Evolutionary conservation across 37 sponge, comb jelly and placozoan species (phyloP).

Genomic region (Chondrosia reniformis): DNA sequence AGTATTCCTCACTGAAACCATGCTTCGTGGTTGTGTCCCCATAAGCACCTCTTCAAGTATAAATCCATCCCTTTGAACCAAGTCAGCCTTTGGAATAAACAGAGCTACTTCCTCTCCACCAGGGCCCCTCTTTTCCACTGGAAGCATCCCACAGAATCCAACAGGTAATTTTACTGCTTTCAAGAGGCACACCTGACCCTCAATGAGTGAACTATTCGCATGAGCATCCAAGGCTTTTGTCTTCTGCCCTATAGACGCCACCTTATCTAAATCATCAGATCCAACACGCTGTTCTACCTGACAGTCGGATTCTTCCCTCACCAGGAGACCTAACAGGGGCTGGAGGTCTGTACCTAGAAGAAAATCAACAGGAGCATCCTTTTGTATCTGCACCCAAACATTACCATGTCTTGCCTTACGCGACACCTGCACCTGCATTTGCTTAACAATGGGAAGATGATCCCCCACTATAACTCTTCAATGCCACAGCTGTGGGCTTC

Average conservation of each 20-base stretch:
- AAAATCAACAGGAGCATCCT: constrained; percentile 31
- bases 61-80: background rate
- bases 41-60: background rate
- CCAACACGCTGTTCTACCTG: background rate
- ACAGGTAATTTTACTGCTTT: too few relatives aligned
- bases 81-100: background rate
- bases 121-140: too few relatives aligned
- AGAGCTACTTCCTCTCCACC: background rate
- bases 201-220: too few relatives aligned
- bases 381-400: constrained; percentile 31
- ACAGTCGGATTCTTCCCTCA: background rate
- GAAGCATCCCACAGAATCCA: too few relatives aligned
- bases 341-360: constrained; percentile 54
- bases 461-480: too few relatives aligned
- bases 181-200: too few relatives aligned
- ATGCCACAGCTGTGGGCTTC: too few relatives aligned
- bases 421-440: background rate
- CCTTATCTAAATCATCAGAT: too few relatives aligned
- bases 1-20: background rate
- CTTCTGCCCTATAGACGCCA: too few relatives aligned
- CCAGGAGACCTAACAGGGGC: constrained; percentile 21
- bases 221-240: too few relatives aligned
- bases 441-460: constrained; percentile 24
- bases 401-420: background rate
- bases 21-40: background rate